Conservation (phyloP, 2,113 vertebrate species). For the Serilophus lunatus region DNA sequence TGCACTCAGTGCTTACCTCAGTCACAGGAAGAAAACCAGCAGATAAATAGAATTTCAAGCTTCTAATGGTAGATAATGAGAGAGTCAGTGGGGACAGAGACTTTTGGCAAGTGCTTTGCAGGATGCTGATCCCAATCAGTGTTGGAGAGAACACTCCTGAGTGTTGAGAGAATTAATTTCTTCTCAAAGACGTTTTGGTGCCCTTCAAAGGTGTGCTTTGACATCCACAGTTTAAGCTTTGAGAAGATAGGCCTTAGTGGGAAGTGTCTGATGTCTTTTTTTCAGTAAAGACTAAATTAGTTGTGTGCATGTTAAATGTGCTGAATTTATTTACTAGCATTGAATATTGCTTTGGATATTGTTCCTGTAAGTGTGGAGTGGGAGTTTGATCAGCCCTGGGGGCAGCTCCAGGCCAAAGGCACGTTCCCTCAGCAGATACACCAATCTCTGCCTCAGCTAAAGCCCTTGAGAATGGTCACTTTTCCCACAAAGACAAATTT, state of each 20-base stretch:
- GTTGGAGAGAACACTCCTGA: neutral
- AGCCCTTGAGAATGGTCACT: neutral
- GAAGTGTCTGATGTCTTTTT: too few relatives aligned
- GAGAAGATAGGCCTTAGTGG: neutral
- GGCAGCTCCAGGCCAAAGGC: neutral
- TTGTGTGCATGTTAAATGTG: neutral
- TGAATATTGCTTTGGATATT: neutral
- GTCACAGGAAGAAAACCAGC: neutral
- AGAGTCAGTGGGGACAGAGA: neutral
- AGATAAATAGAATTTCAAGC: neutral
- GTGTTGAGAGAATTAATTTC: neutral
- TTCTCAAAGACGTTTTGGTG: neutral
- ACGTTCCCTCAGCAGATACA: neutral
- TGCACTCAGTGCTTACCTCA: neutral
- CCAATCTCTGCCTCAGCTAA: rapidly evolving
- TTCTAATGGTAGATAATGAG: neutral
- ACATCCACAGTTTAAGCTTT: neutral
- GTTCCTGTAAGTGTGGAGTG: neutral
- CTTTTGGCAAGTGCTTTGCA: neutral
- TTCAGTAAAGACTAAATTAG: too few relatives aligned
- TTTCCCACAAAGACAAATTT: neutral
- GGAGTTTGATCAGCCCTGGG: neutral
- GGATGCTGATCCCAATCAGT: neutral
- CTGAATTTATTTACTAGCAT: neutral
- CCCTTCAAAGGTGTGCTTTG: neutral